Conservation (phyloP, 1,140 invertebrate genomes). For the Lutraria rhynchaena region DNA sequence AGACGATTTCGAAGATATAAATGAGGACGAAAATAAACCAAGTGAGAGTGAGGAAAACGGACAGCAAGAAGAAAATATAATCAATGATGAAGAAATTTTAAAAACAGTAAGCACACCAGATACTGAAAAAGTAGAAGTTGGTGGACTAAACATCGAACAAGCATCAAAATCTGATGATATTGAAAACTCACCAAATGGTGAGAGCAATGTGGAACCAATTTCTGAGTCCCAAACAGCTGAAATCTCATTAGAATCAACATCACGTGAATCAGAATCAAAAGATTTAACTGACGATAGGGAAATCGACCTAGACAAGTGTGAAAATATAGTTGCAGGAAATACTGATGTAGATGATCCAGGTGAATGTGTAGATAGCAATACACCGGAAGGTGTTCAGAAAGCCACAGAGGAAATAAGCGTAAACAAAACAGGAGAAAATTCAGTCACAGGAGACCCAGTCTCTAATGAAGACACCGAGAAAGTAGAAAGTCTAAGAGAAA, state of each 20-base stretch:
- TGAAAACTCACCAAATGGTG: not conserved
- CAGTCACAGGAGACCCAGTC: not conserved
- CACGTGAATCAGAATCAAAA: not conserved
- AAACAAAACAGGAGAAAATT: too few species aligned
- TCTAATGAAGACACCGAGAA: slow-evolving; percentile 7
- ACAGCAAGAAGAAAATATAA: too few species aligned
- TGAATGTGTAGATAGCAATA: not conserved
- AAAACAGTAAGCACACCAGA: too few species aligned
- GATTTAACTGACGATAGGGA: not conserved
- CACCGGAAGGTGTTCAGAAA: not conserved
- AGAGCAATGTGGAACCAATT: not conserved
- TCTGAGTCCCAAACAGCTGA: not conserved
- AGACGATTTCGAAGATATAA: not conserved
- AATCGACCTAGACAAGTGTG: not conserved
- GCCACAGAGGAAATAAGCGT: slow-evolving; percentile 7
- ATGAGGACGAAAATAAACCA: not conserved
- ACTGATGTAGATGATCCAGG: not conserved
- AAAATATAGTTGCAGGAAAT: not conserved
- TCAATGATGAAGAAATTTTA: too few species aligned
- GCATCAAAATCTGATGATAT: too few species aligned
- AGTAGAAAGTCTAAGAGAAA: too few species aligned
- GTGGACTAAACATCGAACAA: too few species aligned
- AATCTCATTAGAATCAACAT: not conserved
- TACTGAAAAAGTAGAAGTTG: too few species aligned
- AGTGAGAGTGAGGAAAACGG: not conserved